Base-by-base conservation (phyloP, 2,888 invertebrate genomes). In the Synergus umbraculus region DNA sequence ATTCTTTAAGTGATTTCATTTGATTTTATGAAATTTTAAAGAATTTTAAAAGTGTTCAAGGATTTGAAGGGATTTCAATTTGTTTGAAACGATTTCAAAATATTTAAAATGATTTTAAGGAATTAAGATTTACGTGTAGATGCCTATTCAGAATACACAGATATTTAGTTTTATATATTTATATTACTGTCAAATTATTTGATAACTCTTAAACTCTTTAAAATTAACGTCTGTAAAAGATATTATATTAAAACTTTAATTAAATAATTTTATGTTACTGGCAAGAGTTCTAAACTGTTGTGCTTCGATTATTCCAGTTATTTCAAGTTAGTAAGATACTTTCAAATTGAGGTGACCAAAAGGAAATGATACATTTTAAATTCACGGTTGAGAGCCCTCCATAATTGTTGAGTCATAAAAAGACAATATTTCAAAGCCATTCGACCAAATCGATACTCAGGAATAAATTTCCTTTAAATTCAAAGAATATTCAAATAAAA, bases 331-430 rank as follows among this genome's bases (percentile, higher is more conserved):
- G 63, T 29, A 22, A 63, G 60, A 8, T 58, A 58, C 58, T 29
- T 63, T 63, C 18, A 63, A 29, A 63, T 5, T 63, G 22, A 4
- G 63, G 13, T 13, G 29, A 29, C 29, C 29, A 7, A 29, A 29
- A 29, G 63, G 63, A 29, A 63, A 29, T 63, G 63, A 13, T 12
- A 63, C 63, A 63, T 63, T 63, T 63, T 29, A 29, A 58, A 29
- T 22, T 63, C 63, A 63, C 13, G 29, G 63, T 63, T 29, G 63
- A 13, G 22, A 22, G 22, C 63, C 13, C 12, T 13, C 29, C 22
- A 63, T 29, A 63, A 63, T 63, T n/a, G 58, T 13, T 63, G 63
- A 29, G 22, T 63, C 63, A 63, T 63, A 63, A 63, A 22, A 63
- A 63, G 13, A 12, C 13, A 13, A 29, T 63, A 63, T 29, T 63